Conservation (phyloP, 2,888 invertebrate species). For the Eupeodes latifasciatus region DNA sequence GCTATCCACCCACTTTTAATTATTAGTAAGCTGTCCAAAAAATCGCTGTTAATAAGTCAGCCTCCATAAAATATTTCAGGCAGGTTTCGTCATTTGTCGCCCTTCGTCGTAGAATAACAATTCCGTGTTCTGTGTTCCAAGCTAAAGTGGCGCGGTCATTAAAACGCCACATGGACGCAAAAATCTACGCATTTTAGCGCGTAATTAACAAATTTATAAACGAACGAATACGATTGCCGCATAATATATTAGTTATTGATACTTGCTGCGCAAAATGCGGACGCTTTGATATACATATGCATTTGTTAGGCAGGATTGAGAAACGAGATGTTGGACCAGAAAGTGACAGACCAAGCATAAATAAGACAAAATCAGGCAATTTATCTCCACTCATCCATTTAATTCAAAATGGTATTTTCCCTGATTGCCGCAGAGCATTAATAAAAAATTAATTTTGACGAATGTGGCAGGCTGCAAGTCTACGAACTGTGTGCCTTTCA, state of each 20-base stretch:
- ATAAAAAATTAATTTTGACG: constrained; percentile 74
- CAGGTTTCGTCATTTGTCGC: constrained; percentile 48
- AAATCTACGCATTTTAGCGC: constrained; percentile 63
- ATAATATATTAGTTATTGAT: constrained; percentile 8
- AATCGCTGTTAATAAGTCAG: constrained; percentile 44
- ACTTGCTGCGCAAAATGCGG: not conserved
- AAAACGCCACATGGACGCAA: constrained; percentile 48
- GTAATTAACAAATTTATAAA: constrained; percentile 73
- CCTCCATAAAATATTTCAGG: constrained; percentile 47
- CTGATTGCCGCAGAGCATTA: constrained; percentile 66
- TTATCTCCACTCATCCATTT: constrained; percentile 74
- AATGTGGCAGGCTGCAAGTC: constrained; percentile 59
- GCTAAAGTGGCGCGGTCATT: not conserved
- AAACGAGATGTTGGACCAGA: constrained; percentile 65
- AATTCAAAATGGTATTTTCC: constrained; percentile 72
- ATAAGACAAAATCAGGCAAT: constrained; percentile 75
- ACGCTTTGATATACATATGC: not conserved
- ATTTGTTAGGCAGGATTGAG: constrained; percentile 55
- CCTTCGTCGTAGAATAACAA: constrained; percentile 24
- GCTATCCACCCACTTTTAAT: constrained; percentile 66
- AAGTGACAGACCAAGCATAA: constrained; percentile 71
- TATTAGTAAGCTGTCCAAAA: constrained; percentile 71
- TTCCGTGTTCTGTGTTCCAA: too few relatives aligned
- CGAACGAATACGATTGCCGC: constrained; percentile 60
- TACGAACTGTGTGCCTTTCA: not conserved